These are phyloP conservation scores for Leptothorax acervorum DNA, from an alignment of 2,888 invertebrate genomes.

Conservation along the genomic window DNA sequence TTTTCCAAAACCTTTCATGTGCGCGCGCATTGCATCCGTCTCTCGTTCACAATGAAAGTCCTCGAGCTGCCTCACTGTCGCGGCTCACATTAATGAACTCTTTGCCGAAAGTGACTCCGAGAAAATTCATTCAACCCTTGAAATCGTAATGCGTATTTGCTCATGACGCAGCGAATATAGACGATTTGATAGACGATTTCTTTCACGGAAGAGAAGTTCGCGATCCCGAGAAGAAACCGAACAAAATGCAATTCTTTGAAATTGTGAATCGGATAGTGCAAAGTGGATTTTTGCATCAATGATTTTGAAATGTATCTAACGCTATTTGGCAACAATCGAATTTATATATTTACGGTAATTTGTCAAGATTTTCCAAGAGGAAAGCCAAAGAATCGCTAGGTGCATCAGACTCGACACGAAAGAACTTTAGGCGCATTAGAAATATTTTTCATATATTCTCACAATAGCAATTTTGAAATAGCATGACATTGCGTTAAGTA, in stretches of 20 bases:
- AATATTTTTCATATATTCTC: not conserved
- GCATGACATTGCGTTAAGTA: not conserved
- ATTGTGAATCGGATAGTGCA: not conserved
- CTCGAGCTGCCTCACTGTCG: slow-evolving; percentile 35
- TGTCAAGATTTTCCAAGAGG: slow-evolving; percentile 1
- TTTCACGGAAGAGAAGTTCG: not conserved
- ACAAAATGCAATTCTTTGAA: not conserved
- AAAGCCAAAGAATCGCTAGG: not conserved
- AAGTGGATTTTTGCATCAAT: slow-evolving; percentile 15
- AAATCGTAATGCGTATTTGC: slow-evolving; percentile 16
- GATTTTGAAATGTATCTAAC: not conserved
- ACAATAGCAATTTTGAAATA: not conserved
- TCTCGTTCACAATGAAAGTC: slow-evolving; percentile 27
- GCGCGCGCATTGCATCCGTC: slow-evolving; percentile 14
- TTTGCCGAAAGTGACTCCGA: slow-evolving; percentile 33
- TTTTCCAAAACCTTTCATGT: slow-evolving; percentile 63
- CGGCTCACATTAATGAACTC: slow-evolving; percentile 46
- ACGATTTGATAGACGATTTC: not conserved
- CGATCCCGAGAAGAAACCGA: not conserved
- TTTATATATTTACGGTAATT: slow-evolving; percentile 15
- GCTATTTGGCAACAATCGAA: slow-evolving; percentile 2
- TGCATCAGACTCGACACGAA: not conserved
- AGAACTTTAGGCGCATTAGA: not conserved
- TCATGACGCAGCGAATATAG: slow-evolving; percentile 21
- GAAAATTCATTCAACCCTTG: slow-evolving; percentile 36